Conservation (phyloP, 2,888 invertebrate species). For the Calephelis perditalis region DNA sequence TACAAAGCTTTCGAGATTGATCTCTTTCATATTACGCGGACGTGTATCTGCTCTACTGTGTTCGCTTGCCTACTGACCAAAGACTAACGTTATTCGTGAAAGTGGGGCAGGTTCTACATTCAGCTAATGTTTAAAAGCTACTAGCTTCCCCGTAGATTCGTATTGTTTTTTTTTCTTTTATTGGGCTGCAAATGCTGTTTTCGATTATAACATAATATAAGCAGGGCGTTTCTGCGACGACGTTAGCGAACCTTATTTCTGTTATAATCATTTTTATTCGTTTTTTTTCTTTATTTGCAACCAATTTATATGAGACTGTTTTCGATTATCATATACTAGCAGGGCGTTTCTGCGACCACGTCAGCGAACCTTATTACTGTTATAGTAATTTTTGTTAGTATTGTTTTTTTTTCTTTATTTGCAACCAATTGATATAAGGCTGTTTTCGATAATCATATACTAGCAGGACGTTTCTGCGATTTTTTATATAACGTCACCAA, state of each 20-base stretch:
- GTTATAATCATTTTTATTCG: too few relatives aligned
- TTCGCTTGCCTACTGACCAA: background rate
- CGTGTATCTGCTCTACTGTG: background rate
- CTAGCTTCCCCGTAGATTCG: background rate
- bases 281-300: background rate
- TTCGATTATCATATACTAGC: too few relatives aligned
- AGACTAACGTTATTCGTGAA: slow-evolving; percentile 43
- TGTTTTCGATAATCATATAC: too few relatives aligned
- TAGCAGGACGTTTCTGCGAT: too few relatives aligned
- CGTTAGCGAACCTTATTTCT: too few relatives aligned
- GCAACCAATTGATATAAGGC: background rate
- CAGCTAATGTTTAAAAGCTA: slow-evolving; percentile 18
- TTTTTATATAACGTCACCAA: too few relatives aligned
- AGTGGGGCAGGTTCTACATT: slow-evolving; percentile 42
- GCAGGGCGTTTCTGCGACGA: too few relatives aligned
- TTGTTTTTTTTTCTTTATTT: background rate
- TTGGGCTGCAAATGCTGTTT: background rate
- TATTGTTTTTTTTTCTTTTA: background rate
- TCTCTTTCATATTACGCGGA: slow-evolving; percentile 1
- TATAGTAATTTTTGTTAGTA: too few relatives aligned
- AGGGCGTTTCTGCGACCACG: too few relatives aligned
- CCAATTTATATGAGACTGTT: too few relatives aligned
- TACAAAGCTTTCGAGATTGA: slow-evolving; percentile 1
- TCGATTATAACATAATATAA: too few relatives aligned
- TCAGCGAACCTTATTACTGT: too few relatives aligned